These are phyloP conservation scores for Halictus quadricinctus DNA, from an alignment of 2,888 invertebrate genomes.

Conservation along the genomic window DNA sequence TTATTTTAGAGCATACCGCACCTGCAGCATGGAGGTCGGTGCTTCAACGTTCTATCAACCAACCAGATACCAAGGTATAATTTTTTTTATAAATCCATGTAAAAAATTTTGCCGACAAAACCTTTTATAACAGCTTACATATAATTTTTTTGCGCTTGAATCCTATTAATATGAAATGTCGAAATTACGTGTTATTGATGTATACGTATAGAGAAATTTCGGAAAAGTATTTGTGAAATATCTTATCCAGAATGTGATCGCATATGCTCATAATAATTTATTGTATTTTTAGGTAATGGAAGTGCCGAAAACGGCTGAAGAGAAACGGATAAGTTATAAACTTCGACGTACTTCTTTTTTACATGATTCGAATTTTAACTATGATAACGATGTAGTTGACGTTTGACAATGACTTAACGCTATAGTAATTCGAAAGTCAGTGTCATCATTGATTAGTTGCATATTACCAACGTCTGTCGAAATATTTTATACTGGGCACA, in stretches of 20 bases:
- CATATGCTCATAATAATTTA: neutral
- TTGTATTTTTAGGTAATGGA: constrained; percentile 76
- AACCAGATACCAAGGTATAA: constrained; percentile 76
- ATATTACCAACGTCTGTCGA: constrained; percentile 27
- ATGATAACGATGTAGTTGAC: constrained; percentile 81
- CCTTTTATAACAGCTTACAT: constrained; percentile 24
- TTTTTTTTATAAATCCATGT: constrained; percentile 29
- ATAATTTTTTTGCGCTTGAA: constrained; percentile 40
- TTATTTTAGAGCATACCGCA: constrained; percentile 81
- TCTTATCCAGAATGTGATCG: neutral
- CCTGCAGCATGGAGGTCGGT: constrained; percentile 82
- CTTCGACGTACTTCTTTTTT: constrained; percentile 80
- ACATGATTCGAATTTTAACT: constrained; percentile 81
- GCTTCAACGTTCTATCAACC: constrained; percentile 80
- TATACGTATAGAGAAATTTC: constrained; percentile 13
- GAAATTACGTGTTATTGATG: neutral
- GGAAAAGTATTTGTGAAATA: neutral
- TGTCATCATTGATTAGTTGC: constrained; percentile 42
- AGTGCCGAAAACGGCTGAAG: constrained; percentile 81
- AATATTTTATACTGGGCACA: constrained; percentile 55
- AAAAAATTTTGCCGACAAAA: neutral
- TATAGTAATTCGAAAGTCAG: constrained; percentile 40
- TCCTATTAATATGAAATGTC: constrained; percentile 27
- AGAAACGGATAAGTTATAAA: constrained; percentile 77
- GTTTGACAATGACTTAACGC: constrained; percentile 71